phyloP scores from a whole-genome alignment of 2,797 vertebrate species.

The Bufotes viridis region DNA sequence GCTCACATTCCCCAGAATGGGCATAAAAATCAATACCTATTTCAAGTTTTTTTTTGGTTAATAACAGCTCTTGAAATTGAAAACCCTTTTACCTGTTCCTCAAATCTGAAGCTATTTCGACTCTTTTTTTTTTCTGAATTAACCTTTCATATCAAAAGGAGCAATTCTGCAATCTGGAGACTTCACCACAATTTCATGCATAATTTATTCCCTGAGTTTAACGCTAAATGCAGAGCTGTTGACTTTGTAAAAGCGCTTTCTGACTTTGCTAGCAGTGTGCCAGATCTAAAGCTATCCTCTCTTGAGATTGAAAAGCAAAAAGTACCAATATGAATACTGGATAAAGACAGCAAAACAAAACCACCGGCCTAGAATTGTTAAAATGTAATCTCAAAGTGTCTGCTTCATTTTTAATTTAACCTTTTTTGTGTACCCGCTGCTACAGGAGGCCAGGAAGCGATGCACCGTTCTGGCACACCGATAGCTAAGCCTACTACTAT shows the following conservation, averaged over 20 bases:
- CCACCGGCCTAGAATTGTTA: background rate
- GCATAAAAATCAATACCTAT: slow-evolving; percentile 7
- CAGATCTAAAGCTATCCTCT: slow-evolving; percentile 77
- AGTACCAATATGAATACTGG: background rate
- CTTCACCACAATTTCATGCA: slow-evolving; percentile 86
- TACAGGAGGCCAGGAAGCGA: too few species aligned
- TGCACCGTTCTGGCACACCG: too few species aligned
- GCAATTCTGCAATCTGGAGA: slow-evolving; percentile 85
- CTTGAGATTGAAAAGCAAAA: slow-evolving; percentile 66
- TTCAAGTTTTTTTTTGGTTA: slow-evolving; percentile 74
- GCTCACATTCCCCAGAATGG: background rate
- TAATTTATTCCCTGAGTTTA: slow-evolving; percentile 86
- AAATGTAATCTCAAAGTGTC: background rate
- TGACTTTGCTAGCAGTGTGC: slow-evolving; percentile 80
- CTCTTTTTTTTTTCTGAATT: slow-evolving; percentile 82
- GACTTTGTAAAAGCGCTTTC: slow-evolving; percentile 87
- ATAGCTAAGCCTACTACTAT: too few species aligned
- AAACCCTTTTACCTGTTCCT: slow-evolving; percentile 82
- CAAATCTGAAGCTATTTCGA: slow-evolving; percentile 85
- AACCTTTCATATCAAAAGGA: slow-evolving; percentile 88
- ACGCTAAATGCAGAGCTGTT: slow-evolving; percentile 85
- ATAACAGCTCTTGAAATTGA: slow-evolving; percentile 85
- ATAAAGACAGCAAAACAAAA: slow-evolving; percentile 3
- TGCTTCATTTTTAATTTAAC: background rate
- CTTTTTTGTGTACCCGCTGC: background rate